Percentiles rank a stretch among this genome's conserved stretches.
These are phyloP conservation scores for Epizoanthus fatuus DNA, from an alignment of 92 coral and sea anemone species.

Conservation along the genomic window DNA sequence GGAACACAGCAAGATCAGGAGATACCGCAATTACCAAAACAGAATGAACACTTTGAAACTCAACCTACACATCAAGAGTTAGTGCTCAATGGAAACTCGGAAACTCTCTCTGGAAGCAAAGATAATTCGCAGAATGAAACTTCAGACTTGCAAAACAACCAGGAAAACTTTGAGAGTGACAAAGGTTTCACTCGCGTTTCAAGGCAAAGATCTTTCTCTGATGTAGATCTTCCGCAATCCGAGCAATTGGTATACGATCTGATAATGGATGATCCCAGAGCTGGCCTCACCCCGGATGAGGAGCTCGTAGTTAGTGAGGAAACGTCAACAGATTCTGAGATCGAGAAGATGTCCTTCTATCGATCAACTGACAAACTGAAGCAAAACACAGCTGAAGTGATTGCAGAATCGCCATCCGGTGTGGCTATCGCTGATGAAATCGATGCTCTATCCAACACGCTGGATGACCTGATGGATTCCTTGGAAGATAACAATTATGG, in stretches of 20 bases:
- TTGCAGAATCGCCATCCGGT: not conserved
- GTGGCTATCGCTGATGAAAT: slow-evolving; percentile 2
- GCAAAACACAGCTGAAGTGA: not conserved
- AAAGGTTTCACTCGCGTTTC: not conserved
- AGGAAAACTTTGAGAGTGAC: not conserved
- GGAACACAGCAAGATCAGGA: not conserved
- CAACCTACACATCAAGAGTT: not conserved
- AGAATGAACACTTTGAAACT: not conserved
- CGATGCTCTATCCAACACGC: slow-evolving; percentile 28
- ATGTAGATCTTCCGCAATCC: slow-evolving; percentile 2
- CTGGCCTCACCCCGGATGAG: slow-evolving; percentile 1
- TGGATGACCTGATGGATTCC: slow-evolving; percentile 30
- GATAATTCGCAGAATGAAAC: not conserved
- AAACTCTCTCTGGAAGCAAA: not conserved
- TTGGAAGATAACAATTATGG: slow-evolving; percentile 2
- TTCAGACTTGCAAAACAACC: not conserved
- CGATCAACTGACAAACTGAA: slow-evolving; percentile 1
- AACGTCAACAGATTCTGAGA: slow-evolving; percentile 33
- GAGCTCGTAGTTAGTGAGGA: slow-evolving; percentile 17
- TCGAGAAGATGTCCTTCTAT: not conserved
- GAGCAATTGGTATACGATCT: slow-evolving; percentile 39
- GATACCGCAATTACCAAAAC: not conserved
- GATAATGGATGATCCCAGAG: slow-evolving; percentile 23
- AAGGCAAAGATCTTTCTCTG: not conserved
- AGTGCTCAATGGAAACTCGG: not conserved